phyloP scores from a whole-genome alignment of 2,113 vertebrate species.

The Salvator merianae region DNA sequence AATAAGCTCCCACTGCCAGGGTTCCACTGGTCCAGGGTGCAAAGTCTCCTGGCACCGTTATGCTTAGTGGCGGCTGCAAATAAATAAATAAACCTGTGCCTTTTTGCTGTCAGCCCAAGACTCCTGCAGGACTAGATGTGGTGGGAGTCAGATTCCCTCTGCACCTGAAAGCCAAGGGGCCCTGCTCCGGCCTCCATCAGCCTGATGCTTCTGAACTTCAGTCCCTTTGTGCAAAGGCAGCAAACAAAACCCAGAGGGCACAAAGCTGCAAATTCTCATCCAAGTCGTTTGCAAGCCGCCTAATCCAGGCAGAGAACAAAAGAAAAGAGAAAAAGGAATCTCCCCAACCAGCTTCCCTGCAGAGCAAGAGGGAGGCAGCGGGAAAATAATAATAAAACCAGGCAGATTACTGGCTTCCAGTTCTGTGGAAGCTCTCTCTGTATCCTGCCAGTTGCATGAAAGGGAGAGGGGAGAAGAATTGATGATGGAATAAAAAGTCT shows the following conservation, averaged over 20 bases:
- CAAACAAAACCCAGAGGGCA: neutral
- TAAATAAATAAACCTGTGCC: too few species aligned
- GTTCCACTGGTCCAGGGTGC: too few species aligned
- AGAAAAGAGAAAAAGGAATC: neutral
- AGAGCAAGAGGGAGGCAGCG: neutral
- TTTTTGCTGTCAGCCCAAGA: neutral
- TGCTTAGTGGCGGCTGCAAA: too few species aligned
- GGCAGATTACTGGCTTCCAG: neutral
- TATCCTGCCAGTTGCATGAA: neutral
- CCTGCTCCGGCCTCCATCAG: accelerated
- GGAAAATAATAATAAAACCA: neutral
- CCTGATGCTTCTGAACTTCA: neutral
- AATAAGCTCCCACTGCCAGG: too few species aligned
- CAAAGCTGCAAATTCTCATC: neutral
- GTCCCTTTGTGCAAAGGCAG: neutral
- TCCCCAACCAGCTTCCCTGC: neutral
- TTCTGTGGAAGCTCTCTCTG: neutral
- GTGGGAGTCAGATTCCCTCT: neutral
- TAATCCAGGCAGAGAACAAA: neutral
- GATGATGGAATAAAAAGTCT: constrained; percentile 37
- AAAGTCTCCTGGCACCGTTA: too few species aligned
- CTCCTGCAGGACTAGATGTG: neutral
- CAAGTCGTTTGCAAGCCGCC: neutral
- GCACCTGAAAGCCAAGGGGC: too few species aligned
- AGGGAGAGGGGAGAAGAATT: constrained; percentile 6